Conservation (phyloP, 2,888 invertebrate genomes). For the Brachylomia viminalis region DNA sequence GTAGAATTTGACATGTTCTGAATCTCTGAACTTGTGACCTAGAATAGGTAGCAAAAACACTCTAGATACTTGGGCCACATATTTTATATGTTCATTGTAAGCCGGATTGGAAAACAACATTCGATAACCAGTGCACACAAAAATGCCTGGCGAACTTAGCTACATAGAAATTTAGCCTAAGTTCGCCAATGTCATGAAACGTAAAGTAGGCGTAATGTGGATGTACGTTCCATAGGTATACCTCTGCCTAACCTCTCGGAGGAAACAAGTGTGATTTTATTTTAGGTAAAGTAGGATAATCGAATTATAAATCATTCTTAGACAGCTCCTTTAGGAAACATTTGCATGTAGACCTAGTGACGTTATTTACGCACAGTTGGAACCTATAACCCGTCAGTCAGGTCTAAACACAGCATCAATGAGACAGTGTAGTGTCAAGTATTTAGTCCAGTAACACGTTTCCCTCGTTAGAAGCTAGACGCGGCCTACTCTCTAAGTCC, state of each 20-base stretch:
- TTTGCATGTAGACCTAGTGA: not conserved
- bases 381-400: not conserved
- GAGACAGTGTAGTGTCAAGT: constrained; percentile 1
- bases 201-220: not conserved
- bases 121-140: no score
- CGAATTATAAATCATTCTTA: not conserved
- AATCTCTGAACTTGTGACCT: not conserved
- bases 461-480: constrained; percentile 15
- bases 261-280: not conserved
- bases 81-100: not conserved
- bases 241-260: no score
- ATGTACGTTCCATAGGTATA: no score
- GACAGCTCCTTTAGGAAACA: not conserved
- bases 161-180: not conserved
- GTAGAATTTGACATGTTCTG: no score
- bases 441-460: constrained; percentile 21
- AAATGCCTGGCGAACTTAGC: not conserved
- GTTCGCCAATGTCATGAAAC: not conserved
- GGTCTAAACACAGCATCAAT: constrained; percentile 1
- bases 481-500: no score
- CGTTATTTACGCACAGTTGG: not conserved
- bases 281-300: not conserved
- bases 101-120: not conserved
- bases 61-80: not conserved
- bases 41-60: not conserved